Percentiles rank a stretch among this genome's conserved stretches.
Conservation (phyloP, 1,140 invertebrate species). For the Ruditapes philippinarum region DNA sequence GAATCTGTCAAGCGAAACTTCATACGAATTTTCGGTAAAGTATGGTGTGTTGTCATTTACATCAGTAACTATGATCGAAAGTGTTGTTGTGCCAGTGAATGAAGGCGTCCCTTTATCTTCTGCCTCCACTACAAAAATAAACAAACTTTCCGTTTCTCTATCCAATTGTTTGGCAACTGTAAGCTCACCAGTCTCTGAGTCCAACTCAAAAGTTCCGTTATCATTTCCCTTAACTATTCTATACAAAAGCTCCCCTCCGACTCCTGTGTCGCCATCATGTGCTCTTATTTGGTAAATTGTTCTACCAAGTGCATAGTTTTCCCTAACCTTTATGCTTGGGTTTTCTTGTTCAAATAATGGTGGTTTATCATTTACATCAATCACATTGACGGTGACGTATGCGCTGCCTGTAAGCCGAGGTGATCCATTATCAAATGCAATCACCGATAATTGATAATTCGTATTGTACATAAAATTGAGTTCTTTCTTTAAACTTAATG, state of each 20-base stretch:
- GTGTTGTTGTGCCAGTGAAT: not conserved
- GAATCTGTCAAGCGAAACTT: conserved; percentile 20
- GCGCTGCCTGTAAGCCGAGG: conserved; percentile 36
- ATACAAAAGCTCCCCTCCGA: conserved; percentile 42
- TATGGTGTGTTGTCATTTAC: conserved; percentile 58
- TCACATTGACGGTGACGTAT: conserved; percentile 25
- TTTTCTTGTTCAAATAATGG: conserved; percentile 28
- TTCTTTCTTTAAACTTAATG: conserved; percentile 25
- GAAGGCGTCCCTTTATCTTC: conserved; percentile 48
- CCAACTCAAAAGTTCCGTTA: conserved; percentile 32
- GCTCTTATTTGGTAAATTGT: conserved; percentile 41
- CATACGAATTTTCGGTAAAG: conserved; percentile 19
- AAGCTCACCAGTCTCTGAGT: conserved; percentile 39
- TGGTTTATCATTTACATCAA: conserved; percentile 58
- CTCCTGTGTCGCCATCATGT: conserved; percentile 45
- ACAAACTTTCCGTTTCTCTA: conserved; percentile 26
- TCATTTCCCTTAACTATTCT: conserved; percentile 20
- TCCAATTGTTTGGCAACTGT: conserved; percentile 29
- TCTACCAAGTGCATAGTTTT: conserved; percentile 9
- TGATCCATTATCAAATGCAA: conserved; percentile 58
- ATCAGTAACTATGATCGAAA: conserved; percentile 24
- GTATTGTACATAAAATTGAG: conserved; percentile 16
- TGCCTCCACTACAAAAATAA: conserved; percentile 24
- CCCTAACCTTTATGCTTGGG: not conserved
- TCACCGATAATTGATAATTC: conserved; percentile 39